Evolutionary conservation across 2,113 vertebrate genomes (phyloP).

Genomic region (Cephalopholis sonnerati): DNA sequence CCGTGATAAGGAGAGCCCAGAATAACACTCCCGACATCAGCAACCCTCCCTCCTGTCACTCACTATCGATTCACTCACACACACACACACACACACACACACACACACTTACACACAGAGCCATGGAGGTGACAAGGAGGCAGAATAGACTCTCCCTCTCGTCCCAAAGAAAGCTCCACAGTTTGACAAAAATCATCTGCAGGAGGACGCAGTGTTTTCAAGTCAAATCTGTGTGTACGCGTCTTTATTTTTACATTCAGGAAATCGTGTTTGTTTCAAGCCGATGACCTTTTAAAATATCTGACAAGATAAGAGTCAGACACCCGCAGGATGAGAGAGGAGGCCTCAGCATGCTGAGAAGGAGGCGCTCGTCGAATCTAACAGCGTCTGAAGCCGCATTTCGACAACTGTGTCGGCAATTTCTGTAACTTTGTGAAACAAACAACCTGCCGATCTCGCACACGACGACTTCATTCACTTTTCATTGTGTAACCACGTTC

Average conservation of each 20-base stretch:
- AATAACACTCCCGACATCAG: slow-evolving; percentile 79
- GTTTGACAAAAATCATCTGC: not conserved
- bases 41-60: slow-evolving; percentile 74
- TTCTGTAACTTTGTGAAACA: no score
- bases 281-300: not conserved
- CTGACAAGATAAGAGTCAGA: not conserved
- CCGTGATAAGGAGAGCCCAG: slow-evolving; percentile 77
- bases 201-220: not conserved
- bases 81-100: slow-evolving; percentile 19
- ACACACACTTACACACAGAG: slow-evolving; percentile 24
- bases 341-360: no score
- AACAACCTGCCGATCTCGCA: no score
- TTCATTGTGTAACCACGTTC: no score
- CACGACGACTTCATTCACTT: no score
- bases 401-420: no score
- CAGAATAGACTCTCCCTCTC: slow-evolving; percentile 22
- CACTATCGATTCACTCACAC: slow-evolving; percentile 61
- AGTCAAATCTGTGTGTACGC: no score
- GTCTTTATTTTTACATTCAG: no score
- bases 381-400: not conserved
- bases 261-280: not conserved
- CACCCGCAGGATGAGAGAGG: not conserved
- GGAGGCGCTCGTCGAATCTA: no score
- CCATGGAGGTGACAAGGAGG: slow-evolving; percentile 35
- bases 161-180: not conserved